These are phyloP conservation scores for Karalla daura DNA, from an alignment of 2,797 vertebrate genomes.

Conservation along the genomic window DNA sequence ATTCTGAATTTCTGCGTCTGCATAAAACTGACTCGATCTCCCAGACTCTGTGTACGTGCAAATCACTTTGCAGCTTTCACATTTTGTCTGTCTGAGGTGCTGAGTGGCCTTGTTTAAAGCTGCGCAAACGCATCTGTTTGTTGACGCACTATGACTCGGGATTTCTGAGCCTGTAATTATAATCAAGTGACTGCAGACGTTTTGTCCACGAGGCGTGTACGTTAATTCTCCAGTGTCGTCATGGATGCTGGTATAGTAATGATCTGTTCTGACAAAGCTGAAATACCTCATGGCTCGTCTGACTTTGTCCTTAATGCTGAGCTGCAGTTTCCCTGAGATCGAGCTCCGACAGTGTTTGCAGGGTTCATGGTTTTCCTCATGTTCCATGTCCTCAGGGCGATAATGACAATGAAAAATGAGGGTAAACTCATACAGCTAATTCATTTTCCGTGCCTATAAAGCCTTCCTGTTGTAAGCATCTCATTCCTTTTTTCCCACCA, in stretches of 20 bases:
- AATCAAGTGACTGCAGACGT: constrained; percentile 1
- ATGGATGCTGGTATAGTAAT: constrained; percentile 33
- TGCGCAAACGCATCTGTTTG: background rate
- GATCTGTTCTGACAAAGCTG: constrained; percentile 11
- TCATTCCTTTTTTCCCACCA: background rate
- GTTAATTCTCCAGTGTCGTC: constrained; percentile 3
- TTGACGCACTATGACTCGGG: background rate
- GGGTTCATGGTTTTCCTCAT: constrained; percentile 4
- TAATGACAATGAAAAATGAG: background rate
- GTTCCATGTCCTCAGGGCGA: background rate
- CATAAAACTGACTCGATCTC: background rate
- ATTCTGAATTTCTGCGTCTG: background rate
- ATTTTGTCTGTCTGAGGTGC: background rate
- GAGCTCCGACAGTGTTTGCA: background rate
- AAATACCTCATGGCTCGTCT: background rate
- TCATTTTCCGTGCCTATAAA: background rate
- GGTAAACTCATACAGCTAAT: background rate
- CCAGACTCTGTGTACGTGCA: background rate
- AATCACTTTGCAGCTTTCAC: background rate
- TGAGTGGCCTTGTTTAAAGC: constrained; percentile 14
- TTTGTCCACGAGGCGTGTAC: background rate
- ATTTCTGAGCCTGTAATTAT: constrained; percentile 19
- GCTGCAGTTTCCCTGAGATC: constrained; percentile 2
- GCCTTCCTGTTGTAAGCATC: too few species aligned
- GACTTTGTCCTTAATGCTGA: constrained; percentile 4